Evolutionary conservation across 2,888 invertebrate genomes (phyloP).

Genomic region (Megamerina dolium): DNA sequence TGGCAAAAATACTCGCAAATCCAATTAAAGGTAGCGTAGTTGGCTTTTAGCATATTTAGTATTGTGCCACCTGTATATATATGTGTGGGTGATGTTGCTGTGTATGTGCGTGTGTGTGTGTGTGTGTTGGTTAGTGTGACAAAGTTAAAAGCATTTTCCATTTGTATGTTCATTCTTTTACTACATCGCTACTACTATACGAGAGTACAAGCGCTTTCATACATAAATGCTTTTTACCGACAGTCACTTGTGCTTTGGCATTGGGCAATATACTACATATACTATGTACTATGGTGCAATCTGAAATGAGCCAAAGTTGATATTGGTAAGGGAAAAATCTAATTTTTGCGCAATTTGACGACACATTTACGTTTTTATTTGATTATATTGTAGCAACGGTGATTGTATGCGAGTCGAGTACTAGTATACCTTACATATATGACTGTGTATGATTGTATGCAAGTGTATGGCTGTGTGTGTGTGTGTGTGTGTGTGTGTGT

Average conservation of each 20-base stretch:
- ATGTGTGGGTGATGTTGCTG: constrained; percentile 17
- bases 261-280: background rate
- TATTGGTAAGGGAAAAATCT: constrained; percentile 32
- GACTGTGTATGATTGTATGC: constrained; percentile 1
- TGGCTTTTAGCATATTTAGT: constrained; percentile 37
- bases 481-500: constrained; percentile 18
- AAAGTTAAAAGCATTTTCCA: constrained; percentile 26
- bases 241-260: background rate
- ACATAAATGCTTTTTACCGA: background rate
- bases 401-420: background rate
- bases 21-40: constrained; percentile 40
- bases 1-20: constrained; percentile 21
- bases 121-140: constrained; percentile 6
- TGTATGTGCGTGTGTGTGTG: constrained; percentile 3
- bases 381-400: constrained; percentile 33
- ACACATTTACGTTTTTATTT: constrained; percentile 46
- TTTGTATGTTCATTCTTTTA: constrained; percentile 14
- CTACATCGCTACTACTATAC: too few relatives aligned
- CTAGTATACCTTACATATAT: too few relatives aligned
- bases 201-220: too few relatives aligned
- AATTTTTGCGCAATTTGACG: constrained; percentile 45
- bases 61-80: constrained; percentile 8
- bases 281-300: background rate
- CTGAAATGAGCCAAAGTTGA: background rate
- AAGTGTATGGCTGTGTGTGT: too few relatives aligned